These are phyloP conservation scores for Drosophila nasuta DNA, from an alignment of 1,140 invertebrate genomes.

Conservation along the genomic window DNA sequence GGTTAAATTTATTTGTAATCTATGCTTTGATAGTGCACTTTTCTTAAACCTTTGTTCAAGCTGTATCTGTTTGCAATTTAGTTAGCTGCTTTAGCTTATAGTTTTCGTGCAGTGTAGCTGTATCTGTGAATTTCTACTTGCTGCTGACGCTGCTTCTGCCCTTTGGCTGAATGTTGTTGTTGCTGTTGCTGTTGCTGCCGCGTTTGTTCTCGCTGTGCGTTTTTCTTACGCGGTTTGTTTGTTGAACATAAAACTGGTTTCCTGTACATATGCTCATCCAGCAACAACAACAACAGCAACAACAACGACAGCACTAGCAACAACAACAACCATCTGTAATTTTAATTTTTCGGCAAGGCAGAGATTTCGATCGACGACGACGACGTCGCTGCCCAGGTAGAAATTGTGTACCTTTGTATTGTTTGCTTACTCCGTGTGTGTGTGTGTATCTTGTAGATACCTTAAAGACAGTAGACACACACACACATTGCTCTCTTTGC, in stretches of 20 bases:
- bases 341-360: slow-evolving; percentile 79
- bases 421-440: slow-evolving; percentile 42
- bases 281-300: slow-evolving; percentile 40
- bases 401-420: slow-evolving; percentile 75
- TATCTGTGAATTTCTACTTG: slow-evolving; percentile 59
- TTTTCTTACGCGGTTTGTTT: slow-evolving; percentile 74
- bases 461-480: slow-evolving; percentile 67
- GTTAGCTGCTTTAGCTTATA: background rate
- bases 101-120: slow-evolving; percentile 29
- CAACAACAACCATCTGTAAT: slow-evolving; percentile 77
- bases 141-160: slow-evolving; percentile 45
- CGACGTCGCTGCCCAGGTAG: slow-evolving; percentile 72
- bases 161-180: slow-evolving; percentile 36
- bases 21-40: no score
- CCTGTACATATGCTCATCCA: slow-evolving; percentile 83
- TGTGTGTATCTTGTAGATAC: slow-evolving; percentile 73
- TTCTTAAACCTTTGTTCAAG: background rate
- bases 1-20: no score
- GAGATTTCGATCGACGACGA: slow-evolving; percentile 75
- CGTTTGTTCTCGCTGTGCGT: slow-evolving; percentile 64
- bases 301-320: slow-evolving; percentile 23
- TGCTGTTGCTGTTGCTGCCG: slow-evolving; percentile 29
- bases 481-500: slow-evolving; percentile 6
- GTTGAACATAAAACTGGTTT: slow-evolving; percentile 83
- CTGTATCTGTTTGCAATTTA: background rate